Base-by-base conservation (phyloP, 2,888 invertebrate species). In the Adela reaumurella region DNA sequence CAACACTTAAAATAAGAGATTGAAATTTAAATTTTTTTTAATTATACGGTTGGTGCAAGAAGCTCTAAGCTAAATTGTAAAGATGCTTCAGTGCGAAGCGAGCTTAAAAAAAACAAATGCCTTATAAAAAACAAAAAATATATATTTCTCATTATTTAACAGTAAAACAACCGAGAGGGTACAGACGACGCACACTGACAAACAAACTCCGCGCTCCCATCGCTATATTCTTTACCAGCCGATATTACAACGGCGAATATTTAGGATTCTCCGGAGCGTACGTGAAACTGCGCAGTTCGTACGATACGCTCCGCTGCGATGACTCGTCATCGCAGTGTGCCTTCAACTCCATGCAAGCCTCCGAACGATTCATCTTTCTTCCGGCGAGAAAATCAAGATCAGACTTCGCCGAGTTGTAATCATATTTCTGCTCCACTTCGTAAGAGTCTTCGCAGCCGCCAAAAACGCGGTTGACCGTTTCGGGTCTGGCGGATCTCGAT, bases 261-360 rank as follows among this genome's bases (percentile, higher is more conserved):
- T 87, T 89, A 19, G 94, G 94, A 71, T 93, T 92, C 53, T 86
- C 85, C n/a, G 94, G 94, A 51, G 88, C 89, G 62, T 91, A 90
- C 19, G 90, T 92, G 69, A 92, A 93, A 59, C 94, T 93, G 53
- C 92, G 82, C 55, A 94, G 70, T 65, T 94, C 94, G 64, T 92
- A 93, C 19, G 90, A 85, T 54, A 85, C 82, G 54, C 64, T 67
- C n/a, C n/a, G n/a, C 48, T 63, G 64, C 53, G 63, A 68, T 29
- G 47, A 43, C n/a, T 43, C 28, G 10, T 52, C 44, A n/a, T 44
- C 17, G 29, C 51, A 52, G 17, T 46, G 29, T 10, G 52, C 18
- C 11, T 49, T 35, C 11, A 54, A 49, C 45, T 55, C 51, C 43
- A 50, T 49, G 47, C 52, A 48, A 4, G 49, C 51, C 11, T 46